These are phyloP conservation scores for Encarsia formosa DNA, from an alignment of 2,888 invertebrate genomes.

Conservation along the genomic window DNA sequence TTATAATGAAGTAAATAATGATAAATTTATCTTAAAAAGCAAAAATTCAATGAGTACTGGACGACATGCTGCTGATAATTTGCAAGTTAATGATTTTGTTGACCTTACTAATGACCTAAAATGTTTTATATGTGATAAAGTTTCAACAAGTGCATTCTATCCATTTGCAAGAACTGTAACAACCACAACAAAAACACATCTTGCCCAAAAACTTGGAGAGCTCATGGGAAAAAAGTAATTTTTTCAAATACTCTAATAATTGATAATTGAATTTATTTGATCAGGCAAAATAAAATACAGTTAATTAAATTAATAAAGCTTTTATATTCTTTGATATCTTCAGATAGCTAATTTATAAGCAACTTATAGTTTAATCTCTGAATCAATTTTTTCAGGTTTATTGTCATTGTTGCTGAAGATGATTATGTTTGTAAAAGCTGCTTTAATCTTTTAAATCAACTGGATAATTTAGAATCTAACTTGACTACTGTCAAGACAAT, in stretches of 20 bases:
- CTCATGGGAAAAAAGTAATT: constrained; percentile 48
- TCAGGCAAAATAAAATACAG: too few relatives aligned
- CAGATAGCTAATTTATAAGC: background rate
- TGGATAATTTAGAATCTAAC: constrained; percentile 47
- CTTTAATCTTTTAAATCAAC: constrained; percentile 47
- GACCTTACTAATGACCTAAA: constrained; percentile 13
- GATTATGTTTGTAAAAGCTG: constrained; percentile 50
- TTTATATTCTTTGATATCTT: too few relatives aligned
- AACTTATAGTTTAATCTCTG: background rate
- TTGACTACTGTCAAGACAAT: constrained; percentile 40
- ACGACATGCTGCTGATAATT: constrained; percentile 3
- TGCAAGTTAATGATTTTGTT: constrained; percentile 2
- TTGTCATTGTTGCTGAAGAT: constrained; percentile 48
- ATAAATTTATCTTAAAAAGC: too few relatives aligned
- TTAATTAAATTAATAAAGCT: too few relatives aligned
- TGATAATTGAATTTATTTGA: background rate
- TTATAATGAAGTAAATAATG: too few relatives aligned
- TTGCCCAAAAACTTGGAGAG: constrained; percentile 47
- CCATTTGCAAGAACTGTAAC: constrained; percentile 2
- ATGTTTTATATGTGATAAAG: constrained; percentile 13
- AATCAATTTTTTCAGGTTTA: background rate
- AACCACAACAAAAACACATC: constrained; percentile 1
- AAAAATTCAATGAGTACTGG: background rate
- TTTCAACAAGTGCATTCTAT: background rate
- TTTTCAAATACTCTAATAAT: background rate